Evolutionary conservation across 2,113 vertebrate genomes (phyloP).

Genomic region (Corythornis madagascariensis): DNA sequence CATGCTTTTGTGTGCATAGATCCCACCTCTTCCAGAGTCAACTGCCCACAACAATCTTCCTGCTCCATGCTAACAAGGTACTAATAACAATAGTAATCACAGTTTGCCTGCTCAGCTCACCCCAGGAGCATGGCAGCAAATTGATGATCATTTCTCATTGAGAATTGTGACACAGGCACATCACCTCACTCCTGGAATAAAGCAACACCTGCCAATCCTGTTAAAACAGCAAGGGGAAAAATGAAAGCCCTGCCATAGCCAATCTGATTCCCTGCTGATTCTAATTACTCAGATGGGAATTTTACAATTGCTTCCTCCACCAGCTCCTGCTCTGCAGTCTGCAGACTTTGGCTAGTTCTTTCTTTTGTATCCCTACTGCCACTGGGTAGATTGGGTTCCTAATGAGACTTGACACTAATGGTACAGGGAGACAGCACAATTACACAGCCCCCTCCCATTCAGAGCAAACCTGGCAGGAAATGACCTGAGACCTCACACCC

Average conservation of each 20-base stretch:
- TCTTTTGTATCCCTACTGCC: conserved; percentile 73
- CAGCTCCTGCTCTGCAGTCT: conserved; percentile 62
- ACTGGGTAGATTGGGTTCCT: conserved; percentile 75
- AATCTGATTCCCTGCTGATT: conserved; percentile 79
- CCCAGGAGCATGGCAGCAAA: conserved; percentile 61
- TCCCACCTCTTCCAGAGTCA: not conserved
- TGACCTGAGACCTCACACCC: conserved; percentile 75
- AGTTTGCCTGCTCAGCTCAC: conserved; percentile 46
- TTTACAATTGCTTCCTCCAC: conserved; percentile 74
- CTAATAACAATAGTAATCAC: conserved; percentile 61
- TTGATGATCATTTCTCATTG: conserved; percentile 74
- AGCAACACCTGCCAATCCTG: conserved; percentile 76
- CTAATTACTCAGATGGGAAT: conserved; percentile 81
- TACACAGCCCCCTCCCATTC: conserved; percentile 61
- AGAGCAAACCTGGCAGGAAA: conserved; percentile 75
- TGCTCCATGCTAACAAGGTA: conserved; percentile 30
- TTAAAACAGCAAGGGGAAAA: conserved; percentile 71
- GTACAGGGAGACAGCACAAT: conserved; percentile 73
- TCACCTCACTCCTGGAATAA: conserved; percentile 74
- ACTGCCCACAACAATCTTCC: not conserved
- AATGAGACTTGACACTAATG: conserved; percentile 85
- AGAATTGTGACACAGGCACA: conserved; percentile 72
- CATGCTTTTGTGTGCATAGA: not conserved
- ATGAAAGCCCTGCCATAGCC: conserved; percentile 72
- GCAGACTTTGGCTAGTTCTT: conserved; percentile 73